Evolutionary conservation across 2,113 vertebrate species (phyloP).

Genomic region (Macroglossus sobrinus): DNA sequence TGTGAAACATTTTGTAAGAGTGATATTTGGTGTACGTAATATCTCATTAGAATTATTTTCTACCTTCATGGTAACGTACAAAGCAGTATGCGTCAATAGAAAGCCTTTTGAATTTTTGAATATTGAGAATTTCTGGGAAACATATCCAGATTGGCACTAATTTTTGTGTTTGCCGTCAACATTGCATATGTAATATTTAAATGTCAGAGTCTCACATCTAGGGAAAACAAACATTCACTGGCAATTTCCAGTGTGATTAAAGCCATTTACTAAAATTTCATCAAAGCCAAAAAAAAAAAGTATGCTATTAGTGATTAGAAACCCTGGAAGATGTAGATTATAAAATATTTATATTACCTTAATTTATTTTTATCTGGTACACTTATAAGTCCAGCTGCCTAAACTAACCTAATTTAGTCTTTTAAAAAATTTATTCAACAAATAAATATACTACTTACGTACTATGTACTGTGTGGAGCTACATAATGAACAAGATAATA

Average conservation of each 20-base stretch:
- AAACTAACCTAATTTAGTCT: not conserved
- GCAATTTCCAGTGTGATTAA: slow-evolving; percentile 54
- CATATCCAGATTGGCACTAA: not conserved
- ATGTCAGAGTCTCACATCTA: not conserved
- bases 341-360: not conserved
- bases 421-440: not conserved
- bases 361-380: not conserved
- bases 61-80: not conserved
- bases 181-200: slow-evolving; percentile 1
- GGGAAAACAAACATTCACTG: slow-evolving; percentile 57
- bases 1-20: not conserved
- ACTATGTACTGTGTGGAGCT: not conserved
- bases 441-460: not conserved
- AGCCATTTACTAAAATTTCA: slow-evolving; percentile 42
- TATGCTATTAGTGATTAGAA: slow-evolving; percentile 50
- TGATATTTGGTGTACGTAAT: not conserved
- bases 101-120: not conserved
- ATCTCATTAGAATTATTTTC: not conserved
- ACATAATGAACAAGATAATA: not conserved
- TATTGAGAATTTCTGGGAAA: not conserved
- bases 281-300: slow-evolving; percentile 20
- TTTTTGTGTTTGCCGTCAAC: not conserved
- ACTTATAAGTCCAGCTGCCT: not conserved
- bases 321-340: not conserved
- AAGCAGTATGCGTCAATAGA: not conserved